Evolutionary conservation across 2,113 vertebrate genomes (phyloP).

Genomic region (Perccottus glenii): DNA sequence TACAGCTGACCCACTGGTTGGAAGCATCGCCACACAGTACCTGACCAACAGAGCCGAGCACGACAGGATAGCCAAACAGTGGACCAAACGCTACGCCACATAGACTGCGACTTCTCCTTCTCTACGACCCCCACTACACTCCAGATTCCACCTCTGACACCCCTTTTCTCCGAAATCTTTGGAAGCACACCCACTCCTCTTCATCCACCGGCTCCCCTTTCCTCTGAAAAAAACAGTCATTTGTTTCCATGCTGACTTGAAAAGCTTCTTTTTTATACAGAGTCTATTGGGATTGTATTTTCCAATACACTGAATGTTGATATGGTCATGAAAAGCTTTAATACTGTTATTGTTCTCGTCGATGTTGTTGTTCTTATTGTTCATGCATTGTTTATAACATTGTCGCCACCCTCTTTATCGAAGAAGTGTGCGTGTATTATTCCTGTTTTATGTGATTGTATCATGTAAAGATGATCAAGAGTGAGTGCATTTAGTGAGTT

Average conservation of each 20-base stretch:
- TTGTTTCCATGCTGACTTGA: constrained; percentile 90
- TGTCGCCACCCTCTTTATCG: constrained; percentile 44
- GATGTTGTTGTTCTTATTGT: constrained; percentile 62
- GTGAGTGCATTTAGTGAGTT: constrained; percentile 43
- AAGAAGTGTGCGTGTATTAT: constrained; percentile 36
- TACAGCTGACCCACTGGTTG: constrained; percentile 81
- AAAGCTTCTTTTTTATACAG: constrained; percentile 84
- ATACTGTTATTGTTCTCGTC: constrained; percentile 73
- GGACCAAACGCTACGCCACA: constrained; percentile 84
- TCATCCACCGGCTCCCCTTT: constrained; percentile 20
- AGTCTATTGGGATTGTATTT: constrained; percentile 84
- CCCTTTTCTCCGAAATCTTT: constrained; percentile 38
- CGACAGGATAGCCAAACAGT: constrained; percentile 84
- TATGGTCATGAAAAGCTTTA: constrained; percentile 82
- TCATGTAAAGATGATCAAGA: constrained; percentile 48
- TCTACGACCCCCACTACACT: constrained; percentile 18
- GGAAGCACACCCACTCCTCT: constrained; percentile 63
- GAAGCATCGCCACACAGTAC: constrained; percentile 83
- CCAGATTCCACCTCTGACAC: constrained; percentile 21
- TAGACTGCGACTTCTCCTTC: constrained; percentile 45
- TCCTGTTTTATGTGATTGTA: constrained; percentile 59
- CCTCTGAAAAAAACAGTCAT: constrained; percentile 68
- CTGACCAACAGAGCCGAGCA: constrained; percentile 81
- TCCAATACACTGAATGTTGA: constrained; percentile 81
- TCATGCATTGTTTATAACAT: constrained; percentile 71